phyloP scores from a whole-genome alignment of 2,797 vertebrate genomes.

The Thunnus albacares region DNA sequence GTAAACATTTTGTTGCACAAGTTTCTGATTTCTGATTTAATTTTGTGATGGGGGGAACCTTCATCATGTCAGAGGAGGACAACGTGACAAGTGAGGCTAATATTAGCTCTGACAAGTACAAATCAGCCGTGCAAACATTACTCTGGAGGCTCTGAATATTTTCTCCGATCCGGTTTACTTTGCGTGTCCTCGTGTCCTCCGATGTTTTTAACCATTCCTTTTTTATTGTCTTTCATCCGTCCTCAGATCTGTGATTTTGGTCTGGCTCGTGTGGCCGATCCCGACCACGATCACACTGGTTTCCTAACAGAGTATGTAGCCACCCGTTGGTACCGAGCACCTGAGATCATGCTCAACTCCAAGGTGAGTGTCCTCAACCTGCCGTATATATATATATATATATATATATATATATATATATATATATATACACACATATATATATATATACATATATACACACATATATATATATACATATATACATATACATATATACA shows the following conservation, averaged over 20 bases:
- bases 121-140: neutral
- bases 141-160: neutral
- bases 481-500: no score
- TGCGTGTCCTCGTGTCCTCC: neutral
- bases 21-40: neutral
- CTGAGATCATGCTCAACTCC: conserved; percentile 96
- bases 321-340: conserved; percentile 95
- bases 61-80: neutral
- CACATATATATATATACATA: no score
- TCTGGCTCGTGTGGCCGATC: conserved; percentile 92
- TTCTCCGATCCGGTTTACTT: neutral
- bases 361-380: conserved; percentile 81
- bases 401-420: no score
- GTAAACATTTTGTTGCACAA: neutral
- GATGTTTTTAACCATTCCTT: neutral
- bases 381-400: neutral
- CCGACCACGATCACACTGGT: conserved; percentile 91
- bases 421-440: no score
- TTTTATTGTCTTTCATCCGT: neutral
- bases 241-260: conserved; percentile 94
- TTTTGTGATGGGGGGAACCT: no score
- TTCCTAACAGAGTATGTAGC: conserved; percentile 96
- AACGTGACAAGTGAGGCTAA: neutral
- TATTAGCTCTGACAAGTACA: neutral
- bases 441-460: no score